Percentiles rank a stretch among this genome's conserved stretches.
Conservation (phyloP, 2,888 invertebrate genomes). For the Nycteola revayana region DNA sequence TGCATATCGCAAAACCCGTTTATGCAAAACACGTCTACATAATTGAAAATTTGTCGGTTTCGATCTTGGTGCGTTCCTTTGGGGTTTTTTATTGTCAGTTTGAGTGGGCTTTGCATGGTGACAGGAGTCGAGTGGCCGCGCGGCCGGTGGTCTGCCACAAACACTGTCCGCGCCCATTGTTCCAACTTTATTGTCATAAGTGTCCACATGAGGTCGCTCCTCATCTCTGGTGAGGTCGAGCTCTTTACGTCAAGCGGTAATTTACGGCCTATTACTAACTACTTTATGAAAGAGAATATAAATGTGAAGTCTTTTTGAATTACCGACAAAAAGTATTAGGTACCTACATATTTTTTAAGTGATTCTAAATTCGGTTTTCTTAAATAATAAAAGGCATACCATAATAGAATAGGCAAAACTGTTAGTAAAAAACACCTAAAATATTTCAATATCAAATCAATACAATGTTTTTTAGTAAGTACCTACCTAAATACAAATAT, state of each 20-base stretch:
- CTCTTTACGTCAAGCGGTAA: conserved; percentile 12
- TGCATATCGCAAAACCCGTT: not conserved
- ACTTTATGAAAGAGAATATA: too few species aligned
- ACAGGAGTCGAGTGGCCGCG: conserved; percentile 28
- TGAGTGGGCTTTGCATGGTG: conserved; percentile 26
- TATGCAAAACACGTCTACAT: not conserved
- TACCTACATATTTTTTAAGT: too few species aligned
- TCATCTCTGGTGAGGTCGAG: conserved; percentile 24
- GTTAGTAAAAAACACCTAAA: too few species aligned
- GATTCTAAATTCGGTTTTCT: too few species aligned
- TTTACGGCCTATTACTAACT: conserved; percentile 9
- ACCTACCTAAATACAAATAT: too few species aligned
- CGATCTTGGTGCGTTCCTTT: conserved; percentile 6
- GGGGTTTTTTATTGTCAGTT: conserved; percentile 12
- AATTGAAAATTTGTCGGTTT: conserved; percentile 2
- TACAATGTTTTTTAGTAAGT: too few species aligned
- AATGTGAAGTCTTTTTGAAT: too few species aligned
- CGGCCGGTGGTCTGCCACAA: conserved; percentile 71
- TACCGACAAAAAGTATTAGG: too few species aligned
- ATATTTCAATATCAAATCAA: too few species aligned
- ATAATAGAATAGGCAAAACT: too few species aligned
- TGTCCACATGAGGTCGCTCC: conserved; percentile 38
- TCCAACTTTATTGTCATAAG: conserved; percentile 64
- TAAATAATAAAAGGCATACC: too few species aligned
- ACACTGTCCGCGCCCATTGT: conserved; percentile 58